Base-by-base conservation (phyloP, 2,797 vertebrate species). In the Rhynchonycteris naso region DNA sequence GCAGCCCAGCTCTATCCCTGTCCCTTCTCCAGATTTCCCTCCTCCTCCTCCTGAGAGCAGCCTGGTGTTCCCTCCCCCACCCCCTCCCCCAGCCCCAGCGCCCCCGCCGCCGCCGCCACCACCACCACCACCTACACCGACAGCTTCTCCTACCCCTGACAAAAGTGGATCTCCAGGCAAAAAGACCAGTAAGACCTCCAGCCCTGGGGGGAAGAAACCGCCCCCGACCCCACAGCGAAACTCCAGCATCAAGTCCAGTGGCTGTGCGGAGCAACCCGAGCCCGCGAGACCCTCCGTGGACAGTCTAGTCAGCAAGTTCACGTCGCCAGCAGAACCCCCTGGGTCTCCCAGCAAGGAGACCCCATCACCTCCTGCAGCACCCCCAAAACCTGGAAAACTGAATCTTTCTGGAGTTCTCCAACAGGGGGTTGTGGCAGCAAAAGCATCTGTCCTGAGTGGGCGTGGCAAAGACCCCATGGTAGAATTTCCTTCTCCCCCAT, bases 341-440 rank as follows among this genome's bases (percentile, higher is more conserved):
- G 98, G 98, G n/a, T 99, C 99, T 88, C 99, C 99, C 85, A 98
- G 98, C 72, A 99, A 98, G 97, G 99, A 99, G 78, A 98, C 98
- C 19, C 97, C 96, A 0, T 59, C 93, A 0, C 99, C 97, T 97
- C 99, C 97, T 96, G 98, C 95, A 65, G 99, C 99, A 47, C 99
- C 99, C 28, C 99, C 99, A 2, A 99, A 99, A 97, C 99, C 99
- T 16, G 99, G 99, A 28, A 99, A 99, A 94, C 99, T 99, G 30
- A 99, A 99, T 94, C 98, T 99, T 82, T 96, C 99, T 89, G 98
- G 98, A 33, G 98, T 98, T 1, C 97, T 98, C 90, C 99, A 99
- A 0, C 99, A 99, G 93, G 98, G 98, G 75, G 98, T 98, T 85
- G 97, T 98, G 26, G 65, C 97, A 0, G 54, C 97, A 24, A 98